phyloP scores from a whole-genome alignment of 2,113 vertebrate genomes.

The Scomber colias region DNA sequence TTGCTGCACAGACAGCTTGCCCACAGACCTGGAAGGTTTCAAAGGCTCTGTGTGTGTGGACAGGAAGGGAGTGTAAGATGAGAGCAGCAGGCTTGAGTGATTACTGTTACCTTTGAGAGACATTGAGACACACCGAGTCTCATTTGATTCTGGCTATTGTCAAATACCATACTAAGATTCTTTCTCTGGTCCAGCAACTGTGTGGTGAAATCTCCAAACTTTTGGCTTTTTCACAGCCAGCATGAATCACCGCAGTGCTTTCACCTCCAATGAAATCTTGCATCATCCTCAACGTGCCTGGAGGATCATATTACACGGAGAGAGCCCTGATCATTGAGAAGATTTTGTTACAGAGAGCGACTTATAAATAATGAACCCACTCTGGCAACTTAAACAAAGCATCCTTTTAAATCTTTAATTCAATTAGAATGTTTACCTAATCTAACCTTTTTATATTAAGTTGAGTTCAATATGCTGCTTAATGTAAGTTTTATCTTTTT shows the following conservation, averaged over 20 bases:
- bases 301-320: not conserved
- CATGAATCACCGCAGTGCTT: conserved; percentile 54
- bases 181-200: not conserved
- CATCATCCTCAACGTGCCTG: conserved; percentile 40
- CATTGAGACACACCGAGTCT: not conserved
- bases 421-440: not conserved
- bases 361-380: not conserved
- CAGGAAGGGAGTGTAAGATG: not conserved
- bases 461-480: not conserved
- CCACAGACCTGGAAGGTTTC: conserved; percentile 25
- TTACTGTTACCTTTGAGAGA: conserved; percentile 13
- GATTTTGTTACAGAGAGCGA: conserved; percentile 8
- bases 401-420: not conserved
- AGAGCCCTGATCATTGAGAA: not conserved
- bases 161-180: not conserved
- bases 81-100: not conserved
- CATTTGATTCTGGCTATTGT: not conserved
- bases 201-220: conserved; percentile 51
- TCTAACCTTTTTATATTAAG: not conserved
- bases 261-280: conserved; percentile 49
- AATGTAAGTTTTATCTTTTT: not conserved
- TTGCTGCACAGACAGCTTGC: conserved; percentile 17
- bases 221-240: conserved; percentile 17
- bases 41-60: conserved; percentile 34
- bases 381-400: not conserved